Evolutionary conservation across 2,888 invertebrate species (phyloP).

Genomic region (Pogonocherus hispidulus): DNA sequence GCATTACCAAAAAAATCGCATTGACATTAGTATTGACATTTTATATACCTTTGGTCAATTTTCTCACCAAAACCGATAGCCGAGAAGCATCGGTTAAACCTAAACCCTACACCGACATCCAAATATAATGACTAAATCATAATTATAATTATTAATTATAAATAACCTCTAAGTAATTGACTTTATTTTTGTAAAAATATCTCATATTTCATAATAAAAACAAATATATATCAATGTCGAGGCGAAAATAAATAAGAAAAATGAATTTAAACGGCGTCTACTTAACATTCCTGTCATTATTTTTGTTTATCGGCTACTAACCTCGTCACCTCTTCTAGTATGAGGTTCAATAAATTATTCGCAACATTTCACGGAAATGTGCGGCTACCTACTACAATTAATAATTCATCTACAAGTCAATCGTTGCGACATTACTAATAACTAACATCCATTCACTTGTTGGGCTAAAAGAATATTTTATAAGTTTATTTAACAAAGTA

Average conservation of each 20-base stretch:
- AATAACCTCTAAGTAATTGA: slow-evolving; percentile 49
- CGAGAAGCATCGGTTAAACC: slow-evolving; percentile 40
- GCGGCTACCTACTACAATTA: slow-evolving; percentile 63
- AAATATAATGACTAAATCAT: slow-evolving; percentile 57
- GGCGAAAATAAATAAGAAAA: slow-evolving; percentile 18
- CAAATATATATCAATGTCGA: slow-evolving; percentile 39
- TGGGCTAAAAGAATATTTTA: not conserved
- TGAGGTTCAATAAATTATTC: slow-evolving; percentile 62
- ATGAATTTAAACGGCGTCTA: slow-evolving; percentile 43
- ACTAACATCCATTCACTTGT: slow-evolving; percentile 44
- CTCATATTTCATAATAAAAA: slow-evolving; percentile 28
- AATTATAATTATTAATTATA: not conserved
- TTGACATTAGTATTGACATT: slow-evolving; percentile 70
- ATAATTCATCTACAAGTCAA: slow-evolving; percentile 63
- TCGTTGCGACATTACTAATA: slow-evolving; percentile 62
- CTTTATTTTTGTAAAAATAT: slow-evolving; percentile 42
- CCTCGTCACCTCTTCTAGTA: slow-evolving; percentile 51
- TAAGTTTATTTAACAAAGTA: not conserved
- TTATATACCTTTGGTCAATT: slow-evolving; percentile 67
- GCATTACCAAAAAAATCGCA: slow-evolving; percentile 62
- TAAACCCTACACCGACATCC: slow-evolving; percentile 57
- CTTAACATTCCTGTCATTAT: slow-evolving; percentile 54
- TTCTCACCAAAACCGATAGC: slow-evolving; percentile 57
- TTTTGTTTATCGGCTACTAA: slow-evolving; percentile 60
- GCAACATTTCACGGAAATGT: slow-evolving; percentile 66